Conservation (phyloP, 2,797 vertebrate genomes). For the Gymnothorax javanicus region DNA sequence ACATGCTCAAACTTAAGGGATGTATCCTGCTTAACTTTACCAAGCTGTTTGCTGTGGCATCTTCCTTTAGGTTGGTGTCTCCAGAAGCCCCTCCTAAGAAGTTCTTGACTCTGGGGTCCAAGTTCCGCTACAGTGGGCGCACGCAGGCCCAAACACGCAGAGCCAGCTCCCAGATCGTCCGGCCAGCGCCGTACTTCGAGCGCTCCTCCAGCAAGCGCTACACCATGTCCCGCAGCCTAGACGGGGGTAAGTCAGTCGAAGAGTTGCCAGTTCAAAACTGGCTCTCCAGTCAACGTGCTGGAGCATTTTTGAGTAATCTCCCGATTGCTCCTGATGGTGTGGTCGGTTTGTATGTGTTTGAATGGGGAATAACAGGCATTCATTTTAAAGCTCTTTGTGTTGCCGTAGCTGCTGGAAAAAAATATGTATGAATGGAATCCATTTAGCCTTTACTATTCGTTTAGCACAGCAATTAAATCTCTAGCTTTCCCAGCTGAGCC, state of each 20-base stretch:
- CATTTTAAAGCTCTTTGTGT: too few relatives aligned
- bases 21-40: neutral
- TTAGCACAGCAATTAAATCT: neutral
- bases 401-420: too few relatives aligned
- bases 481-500: neutral
- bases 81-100: conserved; percentile 96
- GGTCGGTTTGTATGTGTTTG: too few relatives aligned
- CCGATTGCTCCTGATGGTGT: too few relatives aligned
- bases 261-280: too few relatives aligned
- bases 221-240: conserved; percentile 93
- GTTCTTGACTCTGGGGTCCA: conserved; percentile 93
- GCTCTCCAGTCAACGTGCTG: too few relatives aligned
- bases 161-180: conserved; percentile 90
- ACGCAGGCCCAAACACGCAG: conserved; percentile 92
- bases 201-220: conserved; percentile 92
- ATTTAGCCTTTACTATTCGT: neutral
- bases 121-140: conserved; percentile 96
- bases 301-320: too few relatives aligned
- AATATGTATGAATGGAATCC: too few relatives aligned
- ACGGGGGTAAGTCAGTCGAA: conserved; percentile 80
- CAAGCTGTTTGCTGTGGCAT: neutral
- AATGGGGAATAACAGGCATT: too few relatives aligned
- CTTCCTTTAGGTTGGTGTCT: conserved; percentile 81
- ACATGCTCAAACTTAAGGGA: neutral
- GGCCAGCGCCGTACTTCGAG: conserved; percentile 90